A percentile compares a stretch with the other conserved stretches of the same genome.
Evolutionary conservation across 2,113 vertebrate genomes (phyloP).

Genomic region (Physeter macrocephalus): DNA sequence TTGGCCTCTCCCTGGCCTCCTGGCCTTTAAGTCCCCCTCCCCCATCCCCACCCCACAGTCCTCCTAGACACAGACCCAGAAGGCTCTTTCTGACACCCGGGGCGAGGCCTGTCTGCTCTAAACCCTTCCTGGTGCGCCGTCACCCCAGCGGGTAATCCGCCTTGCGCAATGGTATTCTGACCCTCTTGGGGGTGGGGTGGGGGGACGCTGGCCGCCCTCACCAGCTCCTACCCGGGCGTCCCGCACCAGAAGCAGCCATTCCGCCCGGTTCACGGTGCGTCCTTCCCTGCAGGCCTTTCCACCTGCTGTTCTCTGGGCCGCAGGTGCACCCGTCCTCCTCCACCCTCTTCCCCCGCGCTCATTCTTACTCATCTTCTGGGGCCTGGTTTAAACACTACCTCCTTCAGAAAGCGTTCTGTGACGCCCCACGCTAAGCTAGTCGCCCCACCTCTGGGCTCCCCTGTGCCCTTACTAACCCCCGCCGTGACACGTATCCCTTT

Average conservation of each 20-base stretch:
- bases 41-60: not conserved
- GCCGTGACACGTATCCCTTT: not conserved
- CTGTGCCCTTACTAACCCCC: not conserved
- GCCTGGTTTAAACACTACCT: not conserved
- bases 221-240: accelerated
- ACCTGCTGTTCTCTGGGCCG: not conserved
- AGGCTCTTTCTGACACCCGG: not conserved
- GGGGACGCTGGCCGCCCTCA: accelerated
- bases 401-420: not conserved
- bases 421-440: not conserved
- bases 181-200: not conserved
- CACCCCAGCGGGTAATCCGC: too few relatives aligned
- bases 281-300: not conserved
- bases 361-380: not conserved
- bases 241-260: accelerated
- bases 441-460: not conserved
- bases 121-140: not conserved
- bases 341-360: not conserved
- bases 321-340: too few relatives aligned
- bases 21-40: not conserved
- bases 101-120: not conserved
- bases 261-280: not conserved
- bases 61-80: not conserved
- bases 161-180: too few relatives aligned
- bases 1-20: not conserved